These are phyloP conservation scores for Sarcophaga caerulescens DNA, from an alignment of 2,888 invertebrate species.

Conservation along the genomic window DNA sequence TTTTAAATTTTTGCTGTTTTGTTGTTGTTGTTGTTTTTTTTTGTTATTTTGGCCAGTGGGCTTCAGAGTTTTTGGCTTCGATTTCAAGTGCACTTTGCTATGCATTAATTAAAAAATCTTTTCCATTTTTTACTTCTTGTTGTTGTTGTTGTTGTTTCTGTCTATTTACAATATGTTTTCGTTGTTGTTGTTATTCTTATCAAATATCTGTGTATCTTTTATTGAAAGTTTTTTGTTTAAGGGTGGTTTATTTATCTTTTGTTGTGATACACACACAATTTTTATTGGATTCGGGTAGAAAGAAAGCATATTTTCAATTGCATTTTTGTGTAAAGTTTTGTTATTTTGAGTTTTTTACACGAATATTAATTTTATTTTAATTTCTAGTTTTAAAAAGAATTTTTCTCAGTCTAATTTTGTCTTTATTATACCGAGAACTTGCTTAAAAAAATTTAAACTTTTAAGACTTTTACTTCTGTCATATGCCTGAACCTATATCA, in stretches of 20 bases:
- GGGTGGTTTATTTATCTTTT: constrained; percentile 28
- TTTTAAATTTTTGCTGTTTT: neutral
- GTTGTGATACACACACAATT: constrained; percentile 20
- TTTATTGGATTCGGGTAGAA: neutral
- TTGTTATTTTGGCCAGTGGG: constrained; percentile 63
- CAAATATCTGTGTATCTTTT: constrained; percentile 37
- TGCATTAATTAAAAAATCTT: constrained; percentile 67
- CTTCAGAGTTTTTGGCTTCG: constrained; percentile 62
- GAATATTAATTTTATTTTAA: neutral
- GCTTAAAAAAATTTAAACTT: neutral
- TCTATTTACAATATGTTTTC: constrained; percentile 55
- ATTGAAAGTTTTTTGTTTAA: neutral
- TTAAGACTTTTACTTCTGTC: neutral
- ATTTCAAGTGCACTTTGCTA: constrained; percentile 68
- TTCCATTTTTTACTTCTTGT: constrained; percentile 9
- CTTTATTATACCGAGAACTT: too few species aligned
- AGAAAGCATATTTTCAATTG: constrained; percentile 26
- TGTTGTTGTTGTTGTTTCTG: constrained; percentile 24
- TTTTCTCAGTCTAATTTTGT: neutral
- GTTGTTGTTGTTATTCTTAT: constrained; percentile 41
- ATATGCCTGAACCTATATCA: too few species aligned
- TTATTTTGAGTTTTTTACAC: neutral
- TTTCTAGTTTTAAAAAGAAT: neutral
- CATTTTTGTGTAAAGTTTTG: constrained; percentile 8
- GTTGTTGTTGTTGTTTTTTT: neutral